Conservation (phyloP, 2,113 vertebrate genomes). For the Aldabrachelys gigantea region DNA sequence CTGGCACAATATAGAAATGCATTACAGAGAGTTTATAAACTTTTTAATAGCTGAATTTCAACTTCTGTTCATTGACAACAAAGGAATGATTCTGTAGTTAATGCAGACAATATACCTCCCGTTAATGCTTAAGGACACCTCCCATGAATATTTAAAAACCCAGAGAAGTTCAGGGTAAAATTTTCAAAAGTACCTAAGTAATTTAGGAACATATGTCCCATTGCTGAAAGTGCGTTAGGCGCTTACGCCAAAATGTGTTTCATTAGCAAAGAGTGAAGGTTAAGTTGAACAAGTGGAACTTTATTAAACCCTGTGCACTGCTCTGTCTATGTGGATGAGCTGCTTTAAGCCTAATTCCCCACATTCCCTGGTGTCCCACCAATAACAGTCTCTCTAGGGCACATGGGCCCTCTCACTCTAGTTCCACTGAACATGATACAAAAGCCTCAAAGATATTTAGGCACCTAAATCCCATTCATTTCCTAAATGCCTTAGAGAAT, state of each 20-base stretch:
- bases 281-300: neutral
- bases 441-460: neutral
- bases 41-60: slow-evolving; percentile 12
- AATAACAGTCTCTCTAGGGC: neutral
- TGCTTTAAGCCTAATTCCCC: neutral
- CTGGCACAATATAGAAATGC: neutral
- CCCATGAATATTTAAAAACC: slow-evolving; percentile 38
- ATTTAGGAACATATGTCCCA: neutral
- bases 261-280: neutral
- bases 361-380: neutral
- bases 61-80: neutral
- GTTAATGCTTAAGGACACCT: slow-evolving; percentile 30
- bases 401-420: neutral
- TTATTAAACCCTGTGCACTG: neutral
- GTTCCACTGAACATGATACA: neutral
- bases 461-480: neutral
- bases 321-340: neutral
- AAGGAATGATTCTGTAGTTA: neutral
- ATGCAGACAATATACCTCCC: neutral
- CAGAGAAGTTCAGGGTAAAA: slow-evolving; percentile 11
- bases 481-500: neutral
- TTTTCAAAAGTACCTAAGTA: slow-evolving; percentile 25
- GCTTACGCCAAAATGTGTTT: neutral
- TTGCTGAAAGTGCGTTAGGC: neutral
- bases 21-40: neutral